Evolutionary conservation across 2,113 vertebrate species (phyloP).

Genomic region (Aphelocoma coerulescens): DNA sequence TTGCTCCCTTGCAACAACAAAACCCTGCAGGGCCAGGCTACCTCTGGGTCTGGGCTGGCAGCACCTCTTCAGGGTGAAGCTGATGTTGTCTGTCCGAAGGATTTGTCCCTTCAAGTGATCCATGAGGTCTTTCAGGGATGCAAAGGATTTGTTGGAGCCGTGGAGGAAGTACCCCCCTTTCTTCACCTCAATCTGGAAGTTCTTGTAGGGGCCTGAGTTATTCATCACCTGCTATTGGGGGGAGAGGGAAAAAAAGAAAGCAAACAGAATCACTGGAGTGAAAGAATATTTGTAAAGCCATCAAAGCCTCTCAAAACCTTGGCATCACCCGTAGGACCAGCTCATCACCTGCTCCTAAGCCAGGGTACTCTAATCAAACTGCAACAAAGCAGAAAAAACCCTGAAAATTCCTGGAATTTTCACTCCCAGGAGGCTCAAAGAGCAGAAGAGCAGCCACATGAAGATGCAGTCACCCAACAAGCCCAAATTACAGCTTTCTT

Average conservation of each 20-base stretch:
- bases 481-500: neutral
- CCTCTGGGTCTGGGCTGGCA: slow-evolving; percentile 96
- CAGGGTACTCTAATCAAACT: neutral
- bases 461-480: neutral
- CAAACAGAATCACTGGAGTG: neutral
- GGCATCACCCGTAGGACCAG: neutral
- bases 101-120: slow-evolving; percentile 89
- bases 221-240: slow-evolving; percentile 30
- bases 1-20: neutral
- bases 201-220: slow-evolving; percentile 85
- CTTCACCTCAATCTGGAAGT: slow-evolving; percentile 91
- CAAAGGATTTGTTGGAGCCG: slow-evolving; percentile 79
- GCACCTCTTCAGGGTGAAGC: slow-evolving; percentile 88
- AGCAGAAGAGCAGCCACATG: neutral
- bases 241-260: neutral
- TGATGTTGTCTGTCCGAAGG: slow-evolving; percentile 90
- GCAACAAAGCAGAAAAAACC: neutral
- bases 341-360: neutral
- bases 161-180: slow-evolving; percentile 79
- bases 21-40: neutral
- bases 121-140: slow-evolving; percentile 85
- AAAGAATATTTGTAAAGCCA: neutral
- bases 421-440: neutral
- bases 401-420: neutral
- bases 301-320: neutral